Percentiles rank a stretch among this genome's conserved stretches.
These are phyloP conservation scores for Chaetodon trifascialis DNA, from an alignment of 2,113 vertebrate genomes.

Conservation along the genomic window DNA sequence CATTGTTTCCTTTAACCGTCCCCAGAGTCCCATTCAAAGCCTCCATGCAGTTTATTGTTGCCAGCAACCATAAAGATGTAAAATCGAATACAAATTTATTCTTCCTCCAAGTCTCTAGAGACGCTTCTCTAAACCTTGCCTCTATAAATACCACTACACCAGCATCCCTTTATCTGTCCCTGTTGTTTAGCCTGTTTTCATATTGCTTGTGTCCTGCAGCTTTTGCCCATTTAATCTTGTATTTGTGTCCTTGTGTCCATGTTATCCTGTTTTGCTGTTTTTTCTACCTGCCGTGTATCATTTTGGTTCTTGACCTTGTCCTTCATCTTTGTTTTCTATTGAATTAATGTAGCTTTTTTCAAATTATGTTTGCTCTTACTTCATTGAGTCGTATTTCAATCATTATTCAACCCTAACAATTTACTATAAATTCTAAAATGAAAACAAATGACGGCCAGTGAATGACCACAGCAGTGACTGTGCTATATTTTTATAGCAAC, in stretches of 20 bases:
- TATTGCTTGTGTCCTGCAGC: not conserved
- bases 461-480: not conserved
- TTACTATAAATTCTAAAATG: not conserved
- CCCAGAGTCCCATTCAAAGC: conserved; percentile 15
- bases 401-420: not conserved
- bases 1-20: conserved; percentile 33
- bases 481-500: not conserved
- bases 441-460: not conserved
- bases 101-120: conserved; percentile 20
- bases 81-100: conserved; percentile 38
- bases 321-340: conserved; percentile 6
- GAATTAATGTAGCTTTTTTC: not conserved
- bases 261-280: not conserved
- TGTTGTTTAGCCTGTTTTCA: not conserved
- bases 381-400: not conserved
- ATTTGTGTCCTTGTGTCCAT: not conserved
- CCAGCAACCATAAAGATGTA: conserved; percentile 33
- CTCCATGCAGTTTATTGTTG: conserved; percentile 19
- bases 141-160: conserved; percentile 18
- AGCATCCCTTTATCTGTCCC: not conserved
- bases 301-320: not conserved
- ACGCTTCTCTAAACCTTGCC: not conserved
- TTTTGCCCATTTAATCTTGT: not conserved
- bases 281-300: not conserved
- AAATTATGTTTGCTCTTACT: conserved; percentile 4